These are phyloP conservation scores for Tipula confusa DNA, from an alignment of 2,888 invertebrate genomes.

Conservation along the genomic window DNA sequence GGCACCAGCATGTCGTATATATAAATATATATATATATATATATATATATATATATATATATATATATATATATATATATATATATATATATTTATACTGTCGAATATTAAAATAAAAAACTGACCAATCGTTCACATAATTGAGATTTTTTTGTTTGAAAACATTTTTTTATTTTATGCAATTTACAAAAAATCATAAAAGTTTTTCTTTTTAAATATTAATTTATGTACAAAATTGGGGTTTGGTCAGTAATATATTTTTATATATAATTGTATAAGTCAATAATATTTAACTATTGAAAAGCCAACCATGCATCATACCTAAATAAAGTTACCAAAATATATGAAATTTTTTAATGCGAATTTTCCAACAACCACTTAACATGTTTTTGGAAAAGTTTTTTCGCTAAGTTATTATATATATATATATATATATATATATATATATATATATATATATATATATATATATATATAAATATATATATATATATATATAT, in stretches of 20 bases:
- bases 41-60: too few relatives aligned
- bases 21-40: too few relatives aligned
- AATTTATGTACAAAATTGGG: neutral
- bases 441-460: too few relatives aligned
- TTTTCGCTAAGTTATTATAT: neutral
- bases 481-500: too few relatives aligned
- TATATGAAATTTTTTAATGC: neutral
- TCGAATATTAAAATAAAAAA: neutral
- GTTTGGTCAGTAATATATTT: constrained; percentile 6
- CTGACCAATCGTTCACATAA: neutral
- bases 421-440: too few relatives aligned
- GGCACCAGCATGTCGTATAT: too few relatives aligned
- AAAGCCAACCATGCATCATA: neutral
- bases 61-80: too few relatives aligned
- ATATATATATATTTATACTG: neutral
- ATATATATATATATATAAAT: too few relatives aligned
- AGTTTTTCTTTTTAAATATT: neutral
- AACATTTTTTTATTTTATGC: neutral
- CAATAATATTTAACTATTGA: neutral
- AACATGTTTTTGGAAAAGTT: neutral
- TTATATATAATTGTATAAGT: neutral
- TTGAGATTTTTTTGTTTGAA: neutral
- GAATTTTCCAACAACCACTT: neutral
- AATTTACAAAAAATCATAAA: neutral
- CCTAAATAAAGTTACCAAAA: neutral